phyloP scores from a whole-genome alignment of 2,113 vertebrate genomes.

The Percina caprodes region DNA sequence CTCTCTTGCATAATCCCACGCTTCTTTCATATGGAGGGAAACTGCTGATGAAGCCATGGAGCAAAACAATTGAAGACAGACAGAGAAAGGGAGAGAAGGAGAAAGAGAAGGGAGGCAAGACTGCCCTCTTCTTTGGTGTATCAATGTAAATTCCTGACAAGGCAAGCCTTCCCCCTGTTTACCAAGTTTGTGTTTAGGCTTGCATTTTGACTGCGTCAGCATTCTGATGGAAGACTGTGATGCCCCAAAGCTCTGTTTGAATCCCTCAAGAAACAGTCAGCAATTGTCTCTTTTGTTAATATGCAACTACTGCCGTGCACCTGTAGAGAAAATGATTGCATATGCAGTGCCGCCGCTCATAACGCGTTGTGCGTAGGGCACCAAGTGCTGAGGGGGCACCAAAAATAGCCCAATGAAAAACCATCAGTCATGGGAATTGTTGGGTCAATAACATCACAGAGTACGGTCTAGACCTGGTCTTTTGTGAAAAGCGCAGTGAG shows the following conservation, averaged over 20 bases:
- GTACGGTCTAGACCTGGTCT: too few relatives aligned
- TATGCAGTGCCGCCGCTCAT: too few relatives aligned
- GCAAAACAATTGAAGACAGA: conserved; percentile 72
- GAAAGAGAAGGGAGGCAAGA: conserved; percentile 18
- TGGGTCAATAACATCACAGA: too few relatives aligned
- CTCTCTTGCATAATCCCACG: conserved; percentile 80
- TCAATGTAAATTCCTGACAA: conserved; percentile 80
- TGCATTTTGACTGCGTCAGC: conserved; percentile 76
- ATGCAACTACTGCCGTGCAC: conserved; percentile 60
- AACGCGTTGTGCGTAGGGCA: too few relatives aligned
- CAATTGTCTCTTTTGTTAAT: conserved; percentile 69
- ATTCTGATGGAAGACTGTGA: conserved; percentile 72
- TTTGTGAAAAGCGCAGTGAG: too few relatives aligned
- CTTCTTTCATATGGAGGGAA: conserved; percentile 72
- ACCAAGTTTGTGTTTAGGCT: conserved; percentile 74
- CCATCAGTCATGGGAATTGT: too few relatives aligned
- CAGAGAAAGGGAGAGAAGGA: conserved; percentile 34
- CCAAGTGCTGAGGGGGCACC: too few relatives aligned
- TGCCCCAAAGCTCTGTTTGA: conserved; percentile 64
- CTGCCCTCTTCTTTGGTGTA: conserved; percentile 72
- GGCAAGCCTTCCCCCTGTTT: conserved; percentile 66
- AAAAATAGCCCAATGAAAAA: too few relatives aligned
- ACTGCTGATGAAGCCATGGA: conserved; percentile 74
- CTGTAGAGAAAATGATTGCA: conserved; percentile 41
- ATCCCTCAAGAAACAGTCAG: conserved; percentile 67